phyloP scores from a whole-genome alignment of 1,140 invertebrate species.

The Drosophila chauvacae region DNA sequence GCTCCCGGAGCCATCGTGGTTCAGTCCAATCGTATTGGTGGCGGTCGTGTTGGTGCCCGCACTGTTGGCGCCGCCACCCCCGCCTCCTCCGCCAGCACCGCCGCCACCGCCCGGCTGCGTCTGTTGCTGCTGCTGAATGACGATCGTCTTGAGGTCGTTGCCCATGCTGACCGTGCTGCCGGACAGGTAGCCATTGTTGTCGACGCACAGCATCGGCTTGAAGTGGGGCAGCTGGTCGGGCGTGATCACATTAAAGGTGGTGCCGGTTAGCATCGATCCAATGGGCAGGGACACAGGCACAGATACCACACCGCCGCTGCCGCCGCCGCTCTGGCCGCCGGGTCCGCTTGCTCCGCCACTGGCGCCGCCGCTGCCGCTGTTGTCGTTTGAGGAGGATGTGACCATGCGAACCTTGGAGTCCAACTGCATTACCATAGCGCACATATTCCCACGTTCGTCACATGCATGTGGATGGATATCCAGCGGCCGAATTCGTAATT shows the following conservation, averaged over 20 bases:
- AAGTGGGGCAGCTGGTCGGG: conserved; percentile 92
- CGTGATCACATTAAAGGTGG: conserved; percentile 93
- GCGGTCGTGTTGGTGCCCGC: conserved; percentile 69
- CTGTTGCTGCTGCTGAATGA: conserved; percentile 88
- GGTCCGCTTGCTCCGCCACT: conserved; percentile 42
- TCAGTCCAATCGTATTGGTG: conserved; percentile 75
- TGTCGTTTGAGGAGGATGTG: conserved; percentile 81
- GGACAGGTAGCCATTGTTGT: conserved; percentile 91
- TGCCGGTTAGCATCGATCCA: conserved; percentile 91
- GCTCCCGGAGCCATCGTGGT: conserved; percentile 81
- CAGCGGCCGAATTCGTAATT: conserved; percentile 32
- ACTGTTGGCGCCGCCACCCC: conserved; percentile 54
- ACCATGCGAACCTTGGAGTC: conserved; percentile 84
- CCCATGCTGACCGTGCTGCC: conserved; percentile 86
- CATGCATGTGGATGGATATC: conserved; percentile 46
- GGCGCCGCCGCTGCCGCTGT: conserved; percentile 75
- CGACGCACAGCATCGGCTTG: conserved; percentile 92
- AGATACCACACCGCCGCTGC: conserved; percentile 68
- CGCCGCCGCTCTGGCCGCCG: conserved; percentile 40
- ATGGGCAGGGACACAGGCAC: conserved; percentile 90
- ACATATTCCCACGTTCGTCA: conserved; percentile 67
- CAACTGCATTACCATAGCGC: conserved; percentile 83
- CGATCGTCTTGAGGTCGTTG: conserved; percentile 91
- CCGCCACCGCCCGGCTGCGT: conserved; percentile 38
- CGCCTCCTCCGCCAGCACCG: conserved; percentile 13